Base-by-base conservation (phyloP, 1,140 invertebrate genomes). In the Zaprionus nigranus region DNA sequence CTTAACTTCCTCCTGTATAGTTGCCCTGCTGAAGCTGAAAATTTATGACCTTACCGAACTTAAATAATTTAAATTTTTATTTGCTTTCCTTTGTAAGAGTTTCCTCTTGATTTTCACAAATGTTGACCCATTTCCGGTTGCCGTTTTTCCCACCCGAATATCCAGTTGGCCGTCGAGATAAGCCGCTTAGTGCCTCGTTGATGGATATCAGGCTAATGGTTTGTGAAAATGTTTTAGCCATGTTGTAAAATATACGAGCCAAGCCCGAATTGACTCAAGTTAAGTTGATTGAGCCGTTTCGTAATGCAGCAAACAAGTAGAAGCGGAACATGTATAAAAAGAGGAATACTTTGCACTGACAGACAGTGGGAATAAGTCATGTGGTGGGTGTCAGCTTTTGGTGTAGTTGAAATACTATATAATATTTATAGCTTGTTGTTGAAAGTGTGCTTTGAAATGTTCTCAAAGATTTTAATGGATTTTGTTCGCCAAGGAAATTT, bases 141-240 rank as follows among this genome's bases (percentile, higher is more conserved):
- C 38, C 22, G 15, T 20, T 30, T 6, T 15, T 12, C 43, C 43
- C 43, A 46, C n/a, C n/a, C 17, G n/a, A 20, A 38, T 36, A 65
- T 62, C 20, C 20, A 22, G 28, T 34, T 43, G 26, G 26, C 54
- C 63, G 60, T 24, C 60, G 43, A 81, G 82, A 84, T 84, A 85
- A 84, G 83, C 82, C 74, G 81, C 81, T 84, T 85, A 84, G 69
- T 66, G 24, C 51, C 43, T 20, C 46, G 64, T 68, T 84, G 81
- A 84, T 84, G 73, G 81, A 75, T 81, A 67, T 78, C 54, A 81
- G 82, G 82, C 74, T 81, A 84, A 84, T 84, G 81, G 81, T 69
- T 85, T 85, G 82, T 84, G 69, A 81, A 85, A 84, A 83, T 85
- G 73, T 74, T 70, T 78, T 66, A 74, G 68, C 28, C 60, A 12